Base-by-base conservation (phyloP, 2,888 invertebrate species). In the Melanchra persicariae region DNA sequence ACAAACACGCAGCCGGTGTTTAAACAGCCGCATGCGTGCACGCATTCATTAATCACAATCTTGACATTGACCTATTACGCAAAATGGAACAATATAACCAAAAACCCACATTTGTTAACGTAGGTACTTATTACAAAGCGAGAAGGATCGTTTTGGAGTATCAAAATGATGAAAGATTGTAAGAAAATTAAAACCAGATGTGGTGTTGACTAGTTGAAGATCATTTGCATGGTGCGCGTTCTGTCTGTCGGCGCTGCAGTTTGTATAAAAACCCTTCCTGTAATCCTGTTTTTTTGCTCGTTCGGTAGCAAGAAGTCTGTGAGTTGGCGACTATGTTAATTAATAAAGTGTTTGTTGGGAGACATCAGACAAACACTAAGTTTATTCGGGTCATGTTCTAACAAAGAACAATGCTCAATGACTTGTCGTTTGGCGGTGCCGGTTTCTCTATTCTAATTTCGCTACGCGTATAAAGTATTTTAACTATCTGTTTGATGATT, bases 221-320 rank as follows among this genome's bases (percentile, higher is more conserved):
- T 87, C 87, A 89, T 90, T 88, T 91, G 88, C 80, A 84, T 87
- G 88, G 88, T 89, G 87, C 90, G 91, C 85, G 78, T 66, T 75
- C 45, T 77, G 71, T 85, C 83, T 78, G 80, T 85, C 83, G 74
- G 64, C 83, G 66, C 69, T 79, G 70, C 71, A 84, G 68, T 80
- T 81, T 82, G 73, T 81, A 70, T 49, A 79, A 76, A 68, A 67
- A 61, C 65, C 26, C 72, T 67, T 74, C 69, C 72, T 57, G 61
- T 76, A n/a, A n/a, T n/a, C n/a, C n/a, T n/a, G n/a, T n/a, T n/a
- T 77, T 77, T 82, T 83, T 85, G 69, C 67, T 61, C 45, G 43
- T 66, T 65, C 37, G 47, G 34, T 81, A 61, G 49, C 70, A 67
- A 72, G 76, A 81, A 76, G 61, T 73, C 51, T 49, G 61, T 45